Evolutionary conservation across 1,140 invertebrate genomes (phyloP).

Genomic region (Grapholita molesta): DNA sequence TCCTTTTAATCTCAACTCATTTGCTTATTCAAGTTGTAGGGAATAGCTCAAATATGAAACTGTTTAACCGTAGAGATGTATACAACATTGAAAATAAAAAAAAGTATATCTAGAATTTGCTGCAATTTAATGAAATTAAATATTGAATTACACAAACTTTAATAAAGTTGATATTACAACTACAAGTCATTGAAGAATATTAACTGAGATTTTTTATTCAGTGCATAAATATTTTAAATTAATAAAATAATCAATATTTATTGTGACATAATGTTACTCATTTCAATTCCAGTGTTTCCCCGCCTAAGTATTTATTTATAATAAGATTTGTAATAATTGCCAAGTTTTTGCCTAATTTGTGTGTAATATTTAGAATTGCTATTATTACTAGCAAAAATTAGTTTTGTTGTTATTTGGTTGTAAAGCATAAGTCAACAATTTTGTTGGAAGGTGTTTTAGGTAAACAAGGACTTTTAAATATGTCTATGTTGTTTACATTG

Average conservation of each 20-base stretch:
- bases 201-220: background rate
- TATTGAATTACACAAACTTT: background rate
- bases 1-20: no score
- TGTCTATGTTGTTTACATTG: background rate
- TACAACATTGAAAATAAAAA: background rate
- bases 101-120: background rate
- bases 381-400: background rate
- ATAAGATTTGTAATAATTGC: background rate
- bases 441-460: background rate
- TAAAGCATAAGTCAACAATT: background rate
- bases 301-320: conserved; percentile 6
- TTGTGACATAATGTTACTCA: background rate
- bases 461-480: background rate
- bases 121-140: background rate
- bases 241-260: background rate
- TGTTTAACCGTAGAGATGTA: no score
- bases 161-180: background rate
- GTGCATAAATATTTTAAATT: background rate
- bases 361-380: background rate
- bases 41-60: no score
- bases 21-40: no score
- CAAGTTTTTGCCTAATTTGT: conserved; percentile 5
- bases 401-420: background rate
- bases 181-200: background rate
- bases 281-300: background rate